phyloP scores from a whole-genome alignment of 2,113 vertebrate genomes.

The Saccopteryx leptura region DNA sequence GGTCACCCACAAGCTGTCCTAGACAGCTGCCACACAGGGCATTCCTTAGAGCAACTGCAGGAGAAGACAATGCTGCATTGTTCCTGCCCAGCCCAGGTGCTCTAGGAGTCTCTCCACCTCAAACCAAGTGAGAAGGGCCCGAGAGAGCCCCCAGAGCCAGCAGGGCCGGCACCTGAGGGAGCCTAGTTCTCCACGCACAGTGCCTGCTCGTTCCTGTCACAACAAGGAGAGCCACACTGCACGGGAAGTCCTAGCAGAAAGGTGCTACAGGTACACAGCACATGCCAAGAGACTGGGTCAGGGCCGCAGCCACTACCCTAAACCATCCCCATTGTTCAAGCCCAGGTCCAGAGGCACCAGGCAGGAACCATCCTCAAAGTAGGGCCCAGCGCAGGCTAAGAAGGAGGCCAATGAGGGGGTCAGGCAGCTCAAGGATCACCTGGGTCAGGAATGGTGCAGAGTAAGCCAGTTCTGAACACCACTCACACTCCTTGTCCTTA shows the following conservation, averaged over 20 bases:
- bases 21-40: not conserved
- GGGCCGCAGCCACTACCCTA: not conserved
- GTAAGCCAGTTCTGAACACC: not conserved
- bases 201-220: accelerated
- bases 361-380: not conserved
- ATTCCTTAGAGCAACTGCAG: not conserved
- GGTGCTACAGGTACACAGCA: not conserved
- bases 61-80: not conserved
- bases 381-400: not conserved
- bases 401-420: not conserved
- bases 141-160: not conserved
- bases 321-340: not conserved
- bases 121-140: not conserved
- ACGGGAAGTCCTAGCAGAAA: not conserved
- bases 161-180: too few species aligned
- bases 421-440: not conserved
- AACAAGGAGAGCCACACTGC: not conserved
- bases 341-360: not conserved
- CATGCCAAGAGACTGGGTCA: too few species aligned
- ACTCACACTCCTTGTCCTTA: not conserved
- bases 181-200: not conserved
- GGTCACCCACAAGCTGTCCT: too few species aligned
- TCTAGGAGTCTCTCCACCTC: not conserved
- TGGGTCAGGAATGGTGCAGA: not conserved
- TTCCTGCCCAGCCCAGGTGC: not conserved